Evolutionary conservation across 2,113 vertebrate species (phyloP), one percentile per base, ranked within the genome.

Genomic region (Chitala chitala): DNA sequence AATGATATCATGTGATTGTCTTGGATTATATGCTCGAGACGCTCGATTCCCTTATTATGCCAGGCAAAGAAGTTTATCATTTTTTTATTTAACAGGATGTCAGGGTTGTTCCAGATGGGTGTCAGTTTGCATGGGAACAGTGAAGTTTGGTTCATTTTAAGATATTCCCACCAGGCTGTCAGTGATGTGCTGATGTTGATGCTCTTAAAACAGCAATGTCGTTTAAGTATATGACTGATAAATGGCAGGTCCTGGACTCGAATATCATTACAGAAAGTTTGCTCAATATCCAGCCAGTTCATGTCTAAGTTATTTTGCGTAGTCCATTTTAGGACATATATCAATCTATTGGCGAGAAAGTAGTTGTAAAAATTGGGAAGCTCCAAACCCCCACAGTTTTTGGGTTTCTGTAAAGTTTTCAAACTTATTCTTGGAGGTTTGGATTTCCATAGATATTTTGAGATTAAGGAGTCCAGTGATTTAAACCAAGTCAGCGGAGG

Each of bases 271-370:
- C 54, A 56, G 54, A 56, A 56, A 56, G 54, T 56, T 9, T 56
- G 54, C 54, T 56, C 54, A 9, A 56, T 56, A 56, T 56, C 54
- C 54, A 56, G 54, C 54, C 54, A 56, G 9, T 56, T 56, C 20
- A 56, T 17, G 54, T 56, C 54, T 48, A 48, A 48, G 46, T 48
- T 48, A 1, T 1, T 48, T 48, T 48, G 1, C 46, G 46, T 48
- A 48, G 54, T 56, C 54, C 54, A 56, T 56, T 56, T 56, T 56
- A 56, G 54, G 54, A 56, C 54, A 56, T 56, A 56, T 56, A 56
- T 56, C 54, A 56, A 56, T 56, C 54, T 56, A 48, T 48, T 48
- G 46, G 46, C 46, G 15, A 48, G 46, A 48, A 48, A 48, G 46
- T 48, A 48, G 46, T 56, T 56, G 54, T 56, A 56, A n/a, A 56